phyloP scores from a whole-genome alignment of 2,888 invertebrate species.

The Meteorus cinctellus region DNA sequence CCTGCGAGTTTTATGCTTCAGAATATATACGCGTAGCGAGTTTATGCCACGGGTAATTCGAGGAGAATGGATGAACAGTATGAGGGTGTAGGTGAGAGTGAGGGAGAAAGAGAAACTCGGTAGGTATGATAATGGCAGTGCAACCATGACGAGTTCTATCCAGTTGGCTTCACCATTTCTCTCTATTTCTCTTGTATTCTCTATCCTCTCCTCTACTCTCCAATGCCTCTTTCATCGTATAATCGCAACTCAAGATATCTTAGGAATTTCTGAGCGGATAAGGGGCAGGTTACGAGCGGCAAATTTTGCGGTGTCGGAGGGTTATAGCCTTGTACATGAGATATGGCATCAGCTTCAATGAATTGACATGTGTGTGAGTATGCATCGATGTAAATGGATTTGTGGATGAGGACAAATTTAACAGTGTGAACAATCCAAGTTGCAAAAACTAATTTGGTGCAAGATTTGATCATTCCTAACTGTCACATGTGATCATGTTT shows the following conservation, averaged over 20 bases:
- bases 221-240: constrained; percentile 16
- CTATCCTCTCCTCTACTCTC: background rate
- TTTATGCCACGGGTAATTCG: constrained; percentile 51
- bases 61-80: constrained; percentile 32
- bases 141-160: constrained; percentile 14
- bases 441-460: too few relatives aligned
- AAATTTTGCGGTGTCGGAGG: constrained; percentile 48
- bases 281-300: constrained; percentile 49
- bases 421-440: too few relatives aligned
- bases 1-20: constrained; percentile 63
- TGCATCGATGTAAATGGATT: background rate
- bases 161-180: constrained; percentile 3
- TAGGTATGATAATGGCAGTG: constrained; percentile 5
- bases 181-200: background rate
- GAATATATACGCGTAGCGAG: constrained; percentile 53
- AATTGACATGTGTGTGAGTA: background rate
- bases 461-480: too few relatives aligned
- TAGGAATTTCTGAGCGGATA: constrained; percentile 67
- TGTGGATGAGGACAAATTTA: too few relatives aligned
- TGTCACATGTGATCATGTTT: too few relatives aligned
- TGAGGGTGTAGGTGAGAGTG: constrained; percentile 8
- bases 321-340: constrained; percentile 42
- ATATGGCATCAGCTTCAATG: background rate
- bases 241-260: constrained; percentile 56
- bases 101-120: constrained; percentile 38